Evolutionary conservation across 2,888 invertebrate species (phyloP).

Genomic region (Dynastes tityus): DNA sequence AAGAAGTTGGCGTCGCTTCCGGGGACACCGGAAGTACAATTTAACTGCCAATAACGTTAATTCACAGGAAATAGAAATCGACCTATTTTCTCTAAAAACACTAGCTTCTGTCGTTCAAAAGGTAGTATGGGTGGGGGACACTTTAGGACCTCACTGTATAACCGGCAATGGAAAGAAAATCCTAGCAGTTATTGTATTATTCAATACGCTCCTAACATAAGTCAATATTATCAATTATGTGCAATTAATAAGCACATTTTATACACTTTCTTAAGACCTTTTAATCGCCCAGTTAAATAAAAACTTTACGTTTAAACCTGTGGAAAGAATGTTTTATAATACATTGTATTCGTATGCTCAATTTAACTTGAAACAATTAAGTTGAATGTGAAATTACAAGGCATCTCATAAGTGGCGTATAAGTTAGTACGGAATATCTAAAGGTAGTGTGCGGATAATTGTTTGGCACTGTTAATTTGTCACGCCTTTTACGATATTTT

Average conservation of each 20-base stretch:
- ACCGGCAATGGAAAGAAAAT: too few relatives aligned
- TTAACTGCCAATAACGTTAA: too few relatives aligned
- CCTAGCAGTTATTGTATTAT: too few relatives aligned
- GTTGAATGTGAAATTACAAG: constrained; percentile 33
- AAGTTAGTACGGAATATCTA: constrained; percentile 16
- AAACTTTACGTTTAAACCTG: constrained; percentile 6
- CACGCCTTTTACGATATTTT: constrained; percentile 38
- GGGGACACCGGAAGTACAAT: too few relatives aligned
- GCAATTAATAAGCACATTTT: background rate
- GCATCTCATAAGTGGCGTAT: constrained; percentile 24
- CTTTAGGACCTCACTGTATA: too few relatives aligned
- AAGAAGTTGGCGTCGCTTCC: too few relatives aligned
- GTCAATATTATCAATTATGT: background rate
- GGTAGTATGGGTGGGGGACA: too few relatives aligned
- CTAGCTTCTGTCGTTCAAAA: too few relatives aligned
- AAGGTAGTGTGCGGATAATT: constrained; percentile 40
- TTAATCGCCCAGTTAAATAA: constrained; percentile 5
- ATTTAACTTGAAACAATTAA: constrained; percentile 44
- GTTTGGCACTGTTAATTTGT: constrained; percentile 44
- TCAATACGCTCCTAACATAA: too few relatives aligned
- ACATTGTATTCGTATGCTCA: constrained; percentile 30
- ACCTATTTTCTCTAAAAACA: too few relatives aligned
- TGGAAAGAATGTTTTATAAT: constrained; percentile 23
- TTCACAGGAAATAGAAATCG: too few relatives aligned
- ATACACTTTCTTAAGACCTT: background rate